Evolutionary conservation across 2,113 vertebrate species (phyloP), one percentile per base, ranked within the genome.

Genomic region (Chrysemys picta): DNA sequence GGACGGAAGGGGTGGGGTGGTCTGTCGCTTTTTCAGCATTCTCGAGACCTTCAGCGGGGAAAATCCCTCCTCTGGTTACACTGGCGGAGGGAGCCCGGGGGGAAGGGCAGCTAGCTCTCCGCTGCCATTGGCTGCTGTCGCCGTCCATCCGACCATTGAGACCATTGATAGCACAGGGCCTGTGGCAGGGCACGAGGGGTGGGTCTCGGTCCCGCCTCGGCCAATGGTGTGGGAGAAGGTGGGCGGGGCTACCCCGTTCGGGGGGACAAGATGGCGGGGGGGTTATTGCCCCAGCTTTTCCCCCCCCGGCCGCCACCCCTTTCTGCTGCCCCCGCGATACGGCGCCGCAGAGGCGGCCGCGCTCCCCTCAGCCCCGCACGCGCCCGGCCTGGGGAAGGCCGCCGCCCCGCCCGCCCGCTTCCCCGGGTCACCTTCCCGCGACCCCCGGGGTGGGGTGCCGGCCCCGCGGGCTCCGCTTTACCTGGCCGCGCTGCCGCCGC

Each of bases 211-310:
- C 54, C 79, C 85, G 31, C 87, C 96, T 88, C 56, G 22, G 16
- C 97, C 97, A 98, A 98, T 97, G 49, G 93, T 25, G 57, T 80
- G 89, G 84, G 96, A 93, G 96, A 96, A 95, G 96, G 97, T 88
- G 96, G 97, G 97, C 88, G 95, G 93, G 53, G 31, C 91, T 45
- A 49, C 88, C 42, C 4, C 6, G 38, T 69, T 14, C 29, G 6
- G 97, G 96, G 95, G 69, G 65, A 86, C 95, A 98, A 98, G 97
- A 98, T 98, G 98, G 98, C 97, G 98, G 35, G 88, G 98, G 96
- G 98, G 98, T 69, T 21, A 87, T 16, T 90, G 42, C 85, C 16
- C 62, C 57, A 52, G 96, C 31, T 95, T 85, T 92, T 69, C 90
- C 80, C 80, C 88, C 80, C 45, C 53, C 72, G 27, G 75, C 54